Conservation (phyloP, 2,797 vertebrate genomes). For the Anguilla marmorata region DNA sequence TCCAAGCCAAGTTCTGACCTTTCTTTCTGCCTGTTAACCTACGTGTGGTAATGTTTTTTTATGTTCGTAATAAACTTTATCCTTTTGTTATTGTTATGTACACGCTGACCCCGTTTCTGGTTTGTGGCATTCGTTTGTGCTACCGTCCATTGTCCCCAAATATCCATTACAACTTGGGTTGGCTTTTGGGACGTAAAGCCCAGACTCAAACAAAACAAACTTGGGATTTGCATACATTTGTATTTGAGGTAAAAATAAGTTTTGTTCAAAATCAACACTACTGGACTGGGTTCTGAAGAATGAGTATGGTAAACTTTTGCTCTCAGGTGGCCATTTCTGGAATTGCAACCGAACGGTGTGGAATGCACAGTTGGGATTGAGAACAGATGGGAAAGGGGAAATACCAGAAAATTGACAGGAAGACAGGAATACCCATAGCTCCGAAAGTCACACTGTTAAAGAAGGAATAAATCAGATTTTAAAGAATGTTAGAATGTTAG, state of each 20-base stretch:
- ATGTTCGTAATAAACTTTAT: too few relatives aligned
- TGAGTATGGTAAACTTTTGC: background rate
- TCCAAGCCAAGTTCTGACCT: too few relatives aligned
- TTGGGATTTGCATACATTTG: background rate
- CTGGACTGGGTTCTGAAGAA: background rate
- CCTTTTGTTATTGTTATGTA: too few relatives aligned
- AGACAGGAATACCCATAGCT: background rate
- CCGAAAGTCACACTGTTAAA: background rate
- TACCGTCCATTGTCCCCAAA: too few relatives aligned
- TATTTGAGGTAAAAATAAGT: background rate
- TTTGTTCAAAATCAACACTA: background rate
- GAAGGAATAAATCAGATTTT: background rate
- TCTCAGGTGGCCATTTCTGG: background rate
- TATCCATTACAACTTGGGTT: too few relatives aligned
- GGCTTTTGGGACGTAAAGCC: too few relatives aligned
- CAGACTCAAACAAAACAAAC: background rate
- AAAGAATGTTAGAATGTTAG: background rate
- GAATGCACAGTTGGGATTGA: conserved; percentile 8
- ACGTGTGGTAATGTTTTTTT: too few relatives aligned
- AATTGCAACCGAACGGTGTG: background rate
- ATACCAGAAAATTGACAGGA: conserved; percentile 14
- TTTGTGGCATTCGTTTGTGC: too few relatives aligned
- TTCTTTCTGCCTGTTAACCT: too few relatives aligned
- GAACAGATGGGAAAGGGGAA: background rate
- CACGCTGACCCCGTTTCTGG: too few relatives aligned